phyloP scores from a whole-genome alignment of 2,113 vertebrate species.

The Ageneiosus marmoratus region DNA sequence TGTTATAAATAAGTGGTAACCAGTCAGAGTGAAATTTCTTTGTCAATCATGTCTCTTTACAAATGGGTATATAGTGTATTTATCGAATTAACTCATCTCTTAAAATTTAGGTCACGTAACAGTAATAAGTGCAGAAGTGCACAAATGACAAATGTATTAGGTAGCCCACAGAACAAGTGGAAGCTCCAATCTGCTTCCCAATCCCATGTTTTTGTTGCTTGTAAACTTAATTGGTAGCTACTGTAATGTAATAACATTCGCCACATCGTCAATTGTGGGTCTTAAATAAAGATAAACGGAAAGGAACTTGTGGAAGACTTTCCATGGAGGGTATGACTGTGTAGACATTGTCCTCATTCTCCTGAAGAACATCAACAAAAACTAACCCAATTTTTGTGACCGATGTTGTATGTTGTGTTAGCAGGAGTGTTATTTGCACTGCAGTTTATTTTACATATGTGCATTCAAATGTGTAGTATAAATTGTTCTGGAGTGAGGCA shows the following conservation, averaged over 20 bases:
- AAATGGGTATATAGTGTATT: neutral
- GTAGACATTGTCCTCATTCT: neutral
- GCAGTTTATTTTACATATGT: neutral
- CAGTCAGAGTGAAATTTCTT: too few species aligned
- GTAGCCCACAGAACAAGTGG: neutral
- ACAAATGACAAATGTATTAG: neutral
- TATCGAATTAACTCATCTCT: too few species aligned
- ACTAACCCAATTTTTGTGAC: neutral
- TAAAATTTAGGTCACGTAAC: neutral
- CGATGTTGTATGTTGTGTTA: neutral
- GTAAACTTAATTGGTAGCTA: neutral
- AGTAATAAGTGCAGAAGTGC: neutral
- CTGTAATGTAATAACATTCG: neutral
- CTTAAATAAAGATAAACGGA: neutral
- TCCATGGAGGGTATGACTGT: neutral
- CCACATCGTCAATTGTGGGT: neutral
- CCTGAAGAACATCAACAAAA: neutral
- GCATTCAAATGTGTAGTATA: neutral
- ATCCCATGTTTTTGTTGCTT: neutral
- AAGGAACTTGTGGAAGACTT: neutral
- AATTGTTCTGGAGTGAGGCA: neutral
- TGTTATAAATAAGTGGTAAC: too few species aligned
- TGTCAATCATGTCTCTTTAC: neutral
- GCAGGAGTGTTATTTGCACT: neutral
- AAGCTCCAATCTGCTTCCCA: neutral